Conservation (phyloP, 2,888 invertebrate species). For the Ophioninae sp. region DNA sequence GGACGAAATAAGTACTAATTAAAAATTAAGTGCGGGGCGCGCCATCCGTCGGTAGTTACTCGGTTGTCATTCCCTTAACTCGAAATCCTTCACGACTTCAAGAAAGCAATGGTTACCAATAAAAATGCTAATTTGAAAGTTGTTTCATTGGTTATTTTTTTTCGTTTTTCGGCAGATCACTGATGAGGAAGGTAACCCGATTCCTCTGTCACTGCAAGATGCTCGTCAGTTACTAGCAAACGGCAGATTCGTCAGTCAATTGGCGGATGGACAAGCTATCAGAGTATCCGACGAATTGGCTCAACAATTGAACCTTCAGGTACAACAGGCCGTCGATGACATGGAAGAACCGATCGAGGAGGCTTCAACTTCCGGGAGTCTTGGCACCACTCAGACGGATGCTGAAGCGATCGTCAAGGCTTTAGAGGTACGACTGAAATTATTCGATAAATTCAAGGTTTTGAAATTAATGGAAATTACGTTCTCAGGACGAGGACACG, state of each 20-base stretch:
- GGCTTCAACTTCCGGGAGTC: slow-evolving; percentile 41
- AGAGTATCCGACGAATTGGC: slow-evolving; percentile 79
- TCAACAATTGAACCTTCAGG: slow-evolving; percentile 80
- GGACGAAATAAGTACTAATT: too few relatives aligned
- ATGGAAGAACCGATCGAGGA: slow-evolving; percentile 66
- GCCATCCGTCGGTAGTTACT: too few relatives aligned
- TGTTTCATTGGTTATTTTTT: slow-evolving; percentile 11
- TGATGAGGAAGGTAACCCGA: slow-evolving; percentile 87
- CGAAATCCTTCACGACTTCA: too few relatives aligned
- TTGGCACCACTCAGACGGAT: slow-evolving; percentile 67
- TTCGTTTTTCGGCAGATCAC: slow-evolving; percentile 82
- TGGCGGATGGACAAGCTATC: slow-evolving; percentile 76
- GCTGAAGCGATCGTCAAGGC: slow-evolving; percentile 74
- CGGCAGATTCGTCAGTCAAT: slow-evolving; percentile 79
- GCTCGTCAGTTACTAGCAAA: slow-evolving; percentile 86
- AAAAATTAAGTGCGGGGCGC: too few relatives aligned
- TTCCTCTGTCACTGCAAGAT: slow-evolving; percentile 87
- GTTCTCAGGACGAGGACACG: slow-evolving; percentile 73
- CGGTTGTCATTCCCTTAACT: too few relatives aligned
- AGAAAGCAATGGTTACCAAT: too few relatives aligned
- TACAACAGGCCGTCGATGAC: slow-evolving; percentile 76
- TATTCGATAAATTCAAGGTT: background rate
- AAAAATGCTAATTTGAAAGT: background rate
- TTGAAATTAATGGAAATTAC: slow-evolving; percentile 11
- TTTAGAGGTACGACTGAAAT: slow-evolving; percentile 69